Evolutionary conservation across 2,113 vertebrate genomes (phyloP), one percentile per base, ranked within the genome.

Genomic region (Mionectes macconnelli): DNA sequence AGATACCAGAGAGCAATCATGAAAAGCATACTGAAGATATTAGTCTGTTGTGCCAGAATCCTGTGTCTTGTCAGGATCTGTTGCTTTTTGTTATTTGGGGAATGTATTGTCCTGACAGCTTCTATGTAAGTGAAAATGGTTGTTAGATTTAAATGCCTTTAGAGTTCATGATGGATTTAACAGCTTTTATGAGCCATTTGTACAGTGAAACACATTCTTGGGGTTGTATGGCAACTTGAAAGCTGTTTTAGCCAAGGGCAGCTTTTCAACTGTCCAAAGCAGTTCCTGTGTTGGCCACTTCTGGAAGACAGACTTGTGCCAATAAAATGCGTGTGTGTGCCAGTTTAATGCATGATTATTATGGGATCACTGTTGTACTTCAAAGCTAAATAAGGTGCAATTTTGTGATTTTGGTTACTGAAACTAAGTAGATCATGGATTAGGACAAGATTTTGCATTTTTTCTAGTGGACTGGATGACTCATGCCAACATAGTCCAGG

Each of bases 71-170:
- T 94, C 76, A 84, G 60, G 78, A 95, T 90, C 68, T 81, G 69
- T 77, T 94, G 47, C 62, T 87, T 80, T 67, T 56, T 55, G 35
- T 80, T 57, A 42, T 87, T 89, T 92, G 68, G 95, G 67, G 59
- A 96, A 95, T 90, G 73, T 79, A 84, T 97, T 96, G 84, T 95
- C 76, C 40, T 70, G 83, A 70, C 62, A 89, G 56, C 62, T 94
- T 84, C 70, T 93, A 25, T 80, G 52, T 81, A 94, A 96, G 87
- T 93, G 93, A 91, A 96, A 96, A 91, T 63, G 95, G 72, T 96
- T 21, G 19, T 96, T 96, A 96, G 86, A 79, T 94, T 91, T 90
- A 93, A 94, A 96, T 95, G 93, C 74, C 87, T 94, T 95, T 90
- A 67, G 39, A 95, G 69, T 79, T 85, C 75, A 63, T 49, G 80